Conservation (phyloP, 1,140 invertebrate species). For the Tenebrio molitor region DNA sequence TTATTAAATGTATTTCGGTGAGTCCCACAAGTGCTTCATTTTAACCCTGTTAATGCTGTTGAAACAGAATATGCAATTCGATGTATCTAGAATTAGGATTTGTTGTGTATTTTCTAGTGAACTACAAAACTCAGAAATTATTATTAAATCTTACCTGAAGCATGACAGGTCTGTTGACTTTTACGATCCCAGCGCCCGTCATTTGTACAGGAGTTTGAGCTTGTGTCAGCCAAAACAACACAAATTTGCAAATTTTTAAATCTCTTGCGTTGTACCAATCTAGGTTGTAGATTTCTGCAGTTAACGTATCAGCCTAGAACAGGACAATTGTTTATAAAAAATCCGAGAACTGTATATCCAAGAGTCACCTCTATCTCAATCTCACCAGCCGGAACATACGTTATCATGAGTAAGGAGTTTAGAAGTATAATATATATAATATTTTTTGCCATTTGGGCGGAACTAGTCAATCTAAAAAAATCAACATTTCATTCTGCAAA, state of each 20-base stretch:
- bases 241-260: not conserved
- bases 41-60: not conserved
- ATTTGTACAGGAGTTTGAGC: not conserved
- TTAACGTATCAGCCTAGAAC: not conserved
- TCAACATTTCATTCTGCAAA: too few relatives aligned
- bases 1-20: too few relatives aligned
- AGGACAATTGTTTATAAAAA: too few relatives aligned
- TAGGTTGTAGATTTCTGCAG: not conserved
- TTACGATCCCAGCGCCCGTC: not conserved
- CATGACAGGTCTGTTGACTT: not conserved
- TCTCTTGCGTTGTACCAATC: not conserved
- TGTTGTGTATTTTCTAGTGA: not conserved
- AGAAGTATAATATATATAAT: too few relatives aligned
- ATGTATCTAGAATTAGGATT: not conserved
- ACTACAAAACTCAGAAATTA: not conserved
- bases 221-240: not conserved
- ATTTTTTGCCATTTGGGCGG: too few relatives aligned
- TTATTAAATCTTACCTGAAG: not conserved
- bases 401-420: too few relatives aligned
- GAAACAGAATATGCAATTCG: constrained; percentile 1
- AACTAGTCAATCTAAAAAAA: too few relatives aligned
- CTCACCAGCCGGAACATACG: too few relatives aligned
- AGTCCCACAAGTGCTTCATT: not conserved
- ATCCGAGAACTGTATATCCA: too few relatives aligned
- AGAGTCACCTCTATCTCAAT: too few relatives aligned